Evolutionary conservation across 2,113 vertebrate genomes (phyloP).

Genomic region (Bettongia penicillata): DNA sequence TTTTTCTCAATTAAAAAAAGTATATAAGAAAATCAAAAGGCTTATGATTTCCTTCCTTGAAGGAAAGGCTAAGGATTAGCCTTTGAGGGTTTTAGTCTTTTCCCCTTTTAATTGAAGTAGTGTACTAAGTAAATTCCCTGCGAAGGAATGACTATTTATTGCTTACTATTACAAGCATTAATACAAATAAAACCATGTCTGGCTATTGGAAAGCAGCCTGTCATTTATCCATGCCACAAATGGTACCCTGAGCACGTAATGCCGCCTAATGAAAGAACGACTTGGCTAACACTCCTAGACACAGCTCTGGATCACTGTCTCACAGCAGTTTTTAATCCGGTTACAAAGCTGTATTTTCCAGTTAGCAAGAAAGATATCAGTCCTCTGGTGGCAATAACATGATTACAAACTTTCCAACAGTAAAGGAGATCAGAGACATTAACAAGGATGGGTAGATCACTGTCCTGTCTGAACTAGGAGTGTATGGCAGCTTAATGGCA

Average conservation of each 20-base stretch:
- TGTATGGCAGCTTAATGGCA: neutral
- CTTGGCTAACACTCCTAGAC: conserved; percentile 58
- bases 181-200: neutral
- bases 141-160: conserved; percentile 23
- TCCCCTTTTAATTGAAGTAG: conserved; percentile 23
- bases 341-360: conserved; percentile 62
- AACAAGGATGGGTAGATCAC: neutral
- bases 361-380: conserved; percentile 56
- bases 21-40: neutral
- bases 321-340: conserved; percentile 63
- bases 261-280: conserved; percentile 44
- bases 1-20: neutral
- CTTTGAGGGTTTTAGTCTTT: neutral
- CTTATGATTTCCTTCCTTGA: neutral
- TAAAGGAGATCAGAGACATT: conserved; percentile 41
- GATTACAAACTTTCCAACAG: conserved; percentile 45
- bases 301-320: conserved; percentile 57
- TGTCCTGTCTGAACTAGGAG: neutral
- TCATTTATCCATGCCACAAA: conserved; percentile 45
- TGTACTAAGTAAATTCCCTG: conserved; percentile 26
- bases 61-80: neutral
- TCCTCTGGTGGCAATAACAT: conserved; percentile 37
- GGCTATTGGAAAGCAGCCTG: conserved; percentile 15
- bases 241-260: conserved; percentile 41
- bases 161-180: conserved; percentile 44